These are phyloP conservation scores for Talpa occidentalis DNA, from an alignment of 2,113 vertebrate species.

Conservation along the genomic window DNA sequence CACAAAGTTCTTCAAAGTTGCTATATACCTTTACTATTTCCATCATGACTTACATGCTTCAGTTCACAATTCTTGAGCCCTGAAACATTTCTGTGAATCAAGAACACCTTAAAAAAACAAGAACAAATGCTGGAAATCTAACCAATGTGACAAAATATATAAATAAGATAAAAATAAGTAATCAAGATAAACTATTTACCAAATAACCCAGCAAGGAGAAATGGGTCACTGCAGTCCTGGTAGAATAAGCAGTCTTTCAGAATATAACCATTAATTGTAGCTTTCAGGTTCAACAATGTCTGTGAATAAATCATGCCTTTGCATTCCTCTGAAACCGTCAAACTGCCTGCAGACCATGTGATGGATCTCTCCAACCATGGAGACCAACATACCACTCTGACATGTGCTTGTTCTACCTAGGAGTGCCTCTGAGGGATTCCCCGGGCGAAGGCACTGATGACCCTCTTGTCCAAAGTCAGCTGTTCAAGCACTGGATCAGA, in stretches of 20 bases:
- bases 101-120: slow-evolving; percentile 49
- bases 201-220: not conserved
- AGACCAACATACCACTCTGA: not conserved
- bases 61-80: slow-evolving; percentile 11
- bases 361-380: not conserved
- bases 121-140: not conserved
- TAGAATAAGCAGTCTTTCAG: not conserved
- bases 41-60: slow-evolving; percentile 12
- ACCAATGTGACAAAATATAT: not conserved
- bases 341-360: not conserved
- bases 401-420: accelerated
- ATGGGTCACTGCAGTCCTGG: not conserved
- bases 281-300: slow-evolving; percentile 26
- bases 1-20: not conserved
- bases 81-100: slow-evolving; percentile 41
- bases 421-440: accelerated
- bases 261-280: not conserved
- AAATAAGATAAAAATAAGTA: not conserved
- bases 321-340: slow-evolving; percentile 18
- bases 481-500: not conserved
- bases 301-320: slow-evolving; percentile 30
- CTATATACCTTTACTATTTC: slow-evolving; percentile 28
- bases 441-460: not conserved
- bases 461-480: not conserved
- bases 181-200: not conserved